A percentile compares a stretch with the other conserved stretches of the same genome.
Conservation (phyloP, 2,888 invertebrate species). For the Eumerus sabulonum region DNA sequence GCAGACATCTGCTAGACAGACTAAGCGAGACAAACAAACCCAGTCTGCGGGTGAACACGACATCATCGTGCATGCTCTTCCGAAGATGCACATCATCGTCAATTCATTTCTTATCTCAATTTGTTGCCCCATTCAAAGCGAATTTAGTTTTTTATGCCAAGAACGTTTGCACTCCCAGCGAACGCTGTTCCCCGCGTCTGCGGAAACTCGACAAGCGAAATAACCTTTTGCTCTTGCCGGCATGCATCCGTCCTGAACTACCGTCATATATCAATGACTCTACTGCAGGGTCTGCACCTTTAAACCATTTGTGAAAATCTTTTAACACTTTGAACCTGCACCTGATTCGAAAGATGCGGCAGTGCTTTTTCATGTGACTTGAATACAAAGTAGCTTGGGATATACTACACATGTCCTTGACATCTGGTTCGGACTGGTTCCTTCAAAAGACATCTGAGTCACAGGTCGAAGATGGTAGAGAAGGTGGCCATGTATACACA, state of each 20-base stretch:
- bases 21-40: slow-evolving; percentile 15
- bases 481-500: slow-evolving; percentile 4
- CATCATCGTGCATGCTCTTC: background rate
- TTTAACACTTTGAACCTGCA: slow-evolving; percentile 44
- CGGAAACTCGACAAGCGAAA: too few relatives aligned
- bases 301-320: slow-evolving; percentile 51
- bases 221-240: too few relatives aligned
- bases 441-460: slow-evolving; percentile 5
- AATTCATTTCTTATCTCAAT: slow-evolving; percentile 72
- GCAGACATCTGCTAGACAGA: slow-evolving; percentile 50
- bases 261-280: slow-evolving; percentile 44
- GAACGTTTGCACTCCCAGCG: slow-evolving; percentile 57
- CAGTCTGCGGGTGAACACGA: slow-evolving; percentile 8
- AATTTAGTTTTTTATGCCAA: slow-evolving; percentile 69
- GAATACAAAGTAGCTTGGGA: slow-evolving; percentile 55
- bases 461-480: background rate
- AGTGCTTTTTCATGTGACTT: slow-evolving; percentile 36
- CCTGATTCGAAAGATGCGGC: slow-evolving; percentile 16
- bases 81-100: slow-evolving; percentile 65
- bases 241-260: slow-evolving; percentile 1
- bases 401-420: slow-evolving; percentile 28
- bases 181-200: slow-evolving; percentile 30
- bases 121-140: slow-evolving; percentile 72
- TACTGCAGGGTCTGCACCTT: slow-evolving; percentile 46
- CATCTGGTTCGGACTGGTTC: slow-evolving; percentile 1